Conservation (phyloP, 2,113 vertebrate genomes). For the Phrynocephalus versicolor region DNA sequence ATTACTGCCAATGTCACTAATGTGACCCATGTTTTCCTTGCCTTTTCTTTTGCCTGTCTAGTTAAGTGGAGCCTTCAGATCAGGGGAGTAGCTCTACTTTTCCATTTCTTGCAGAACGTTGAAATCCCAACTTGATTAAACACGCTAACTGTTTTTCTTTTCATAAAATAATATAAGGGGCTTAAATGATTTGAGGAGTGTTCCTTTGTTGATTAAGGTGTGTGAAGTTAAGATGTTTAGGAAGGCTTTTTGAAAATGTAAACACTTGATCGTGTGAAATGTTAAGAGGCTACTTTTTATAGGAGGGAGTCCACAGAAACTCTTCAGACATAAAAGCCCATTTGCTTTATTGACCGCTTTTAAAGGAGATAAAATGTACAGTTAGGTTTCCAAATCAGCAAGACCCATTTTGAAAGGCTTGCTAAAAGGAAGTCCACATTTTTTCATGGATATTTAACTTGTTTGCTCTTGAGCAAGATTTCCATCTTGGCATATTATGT, state of each 20-base stretch:
- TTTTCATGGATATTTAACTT: neutral
- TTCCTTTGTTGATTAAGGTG: neutral
- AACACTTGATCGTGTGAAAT: neutral
- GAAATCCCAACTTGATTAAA: neutral
- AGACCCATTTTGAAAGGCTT: neutral
- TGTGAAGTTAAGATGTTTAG: neutral
- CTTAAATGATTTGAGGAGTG: neutral
- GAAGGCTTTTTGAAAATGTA: neutral
- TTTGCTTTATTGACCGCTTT: neutral
- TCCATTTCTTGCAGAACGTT: neutral
- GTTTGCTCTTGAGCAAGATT: neutral
- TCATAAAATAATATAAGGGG: neutral
- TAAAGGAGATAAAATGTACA: constrained; percentile 5
- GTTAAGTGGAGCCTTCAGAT: too few species aligned
- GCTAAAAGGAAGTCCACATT: constrained; percentile 7
- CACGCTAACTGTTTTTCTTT: neutral
- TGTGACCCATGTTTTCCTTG: neutral
- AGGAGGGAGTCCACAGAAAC: neutral
- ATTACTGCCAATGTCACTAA: too few species aligned
- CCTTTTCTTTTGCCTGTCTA: too few species aligned
- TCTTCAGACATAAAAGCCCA: neutral
- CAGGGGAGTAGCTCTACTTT: neutral
- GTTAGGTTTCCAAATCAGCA: neutral
- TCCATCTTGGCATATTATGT: neutral
- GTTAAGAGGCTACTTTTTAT: constrained; percentile 1